Evolutionary conservation across 2,888 invertebrate species (phyloP).

Genomic region (Acleris cristana): DNA sequence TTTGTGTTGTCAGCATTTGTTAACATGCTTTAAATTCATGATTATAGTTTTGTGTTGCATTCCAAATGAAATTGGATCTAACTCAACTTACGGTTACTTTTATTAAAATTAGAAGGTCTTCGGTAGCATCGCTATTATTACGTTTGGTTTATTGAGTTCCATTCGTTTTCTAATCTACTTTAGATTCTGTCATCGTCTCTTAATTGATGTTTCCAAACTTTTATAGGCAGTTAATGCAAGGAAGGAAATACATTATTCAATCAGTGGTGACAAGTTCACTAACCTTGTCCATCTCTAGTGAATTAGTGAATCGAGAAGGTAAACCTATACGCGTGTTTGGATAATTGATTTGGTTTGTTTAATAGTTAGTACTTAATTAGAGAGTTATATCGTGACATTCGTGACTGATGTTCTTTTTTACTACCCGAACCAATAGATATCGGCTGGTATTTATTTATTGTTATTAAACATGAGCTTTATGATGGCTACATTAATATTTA

Average conservation of each 20-base stretch:
- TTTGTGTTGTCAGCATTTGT: slow-evolving; percentile 9
- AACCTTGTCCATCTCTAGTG: slow-evolving; percentile 12
- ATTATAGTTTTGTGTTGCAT: not conserved
- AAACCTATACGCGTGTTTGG: slow-evolving; percentile 13
- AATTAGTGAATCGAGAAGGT: not conserved
- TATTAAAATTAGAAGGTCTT: not conserved
- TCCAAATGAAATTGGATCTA: not conserved
- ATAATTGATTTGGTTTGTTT: slow-evolving; percentile 16
- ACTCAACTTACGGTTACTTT: too few relatives aligned
- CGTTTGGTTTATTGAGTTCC: not conserved
- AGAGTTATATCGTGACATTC: too few relatives aligned
- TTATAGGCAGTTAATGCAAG: slow-evolving; percentile 27
- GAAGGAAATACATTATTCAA: slow-evolving; percentile 36
- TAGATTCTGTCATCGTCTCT: not conserved
- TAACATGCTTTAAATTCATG: slow-evolving; percentile 17
- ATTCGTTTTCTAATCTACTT: not conserved
- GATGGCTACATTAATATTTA: too few relatives aligned
- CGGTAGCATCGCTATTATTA: not conserved
- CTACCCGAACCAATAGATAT: too few relatives aligned
- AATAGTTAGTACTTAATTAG: too few relatives aligned
- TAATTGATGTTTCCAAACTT: slow-evolving; percentile 18
- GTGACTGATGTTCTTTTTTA: too few relatives aligned
- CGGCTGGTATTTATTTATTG: not conserved
- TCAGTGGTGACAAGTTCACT: slow-evolving; percentile 13
- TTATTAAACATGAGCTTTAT: too few relatives aligned